These are phyloP conservation scores for Pomatorhinus ruficollis DNA, from an alignment of 2,113 vertebrate genomes.

Conservation along the genomic window DNA sequence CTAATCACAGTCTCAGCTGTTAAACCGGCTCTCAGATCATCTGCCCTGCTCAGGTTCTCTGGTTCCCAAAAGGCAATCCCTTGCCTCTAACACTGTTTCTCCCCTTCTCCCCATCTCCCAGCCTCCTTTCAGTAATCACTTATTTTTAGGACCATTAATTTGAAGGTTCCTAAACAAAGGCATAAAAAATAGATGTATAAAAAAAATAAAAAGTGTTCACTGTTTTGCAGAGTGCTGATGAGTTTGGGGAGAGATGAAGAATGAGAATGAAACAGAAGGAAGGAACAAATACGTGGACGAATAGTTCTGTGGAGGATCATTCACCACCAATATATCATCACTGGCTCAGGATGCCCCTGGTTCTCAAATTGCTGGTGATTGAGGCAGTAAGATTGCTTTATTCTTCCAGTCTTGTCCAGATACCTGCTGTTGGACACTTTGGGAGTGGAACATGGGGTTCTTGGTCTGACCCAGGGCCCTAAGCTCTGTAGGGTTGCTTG, in stretches of 20 bases:
- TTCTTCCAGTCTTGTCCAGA: neutral
- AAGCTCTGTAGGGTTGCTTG: neutral
- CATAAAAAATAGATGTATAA: neutral
- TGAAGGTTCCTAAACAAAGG: neutral
- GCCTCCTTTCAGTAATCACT: neutral
- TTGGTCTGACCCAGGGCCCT: neutral
- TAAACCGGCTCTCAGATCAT: constrained; percentile 7
- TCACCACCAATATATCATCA: neutral
- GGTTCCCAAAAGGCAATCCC: neutral
- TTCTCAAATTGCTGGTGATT: neutral
- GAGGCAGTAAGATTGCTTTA: neutral
- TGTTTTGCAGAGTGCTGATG: neutral
- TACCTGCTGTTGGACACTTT: neutral
- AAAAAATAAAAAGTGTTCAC: neutral
- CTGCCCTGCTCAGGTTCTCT: neutral
- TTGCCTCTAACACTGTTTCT: neutral
- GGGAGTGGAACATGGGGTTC: neutral
- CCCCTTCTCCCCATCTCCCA: neutral
- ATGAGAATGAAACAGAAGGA: neutral
- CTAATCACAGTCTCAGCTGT: neutral
- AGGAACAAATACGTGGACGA: neutral
- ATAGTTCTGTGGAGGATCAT: neutral
- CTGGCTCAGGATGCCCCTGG: neutral
- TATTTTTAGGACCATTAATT: constrained; percentile 24
- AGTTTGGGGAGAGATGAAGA: neutral